phyloP scores from a whole-genome alignment of 2,888 invertebrate species.

The Apotomis betuletana region DNA sequence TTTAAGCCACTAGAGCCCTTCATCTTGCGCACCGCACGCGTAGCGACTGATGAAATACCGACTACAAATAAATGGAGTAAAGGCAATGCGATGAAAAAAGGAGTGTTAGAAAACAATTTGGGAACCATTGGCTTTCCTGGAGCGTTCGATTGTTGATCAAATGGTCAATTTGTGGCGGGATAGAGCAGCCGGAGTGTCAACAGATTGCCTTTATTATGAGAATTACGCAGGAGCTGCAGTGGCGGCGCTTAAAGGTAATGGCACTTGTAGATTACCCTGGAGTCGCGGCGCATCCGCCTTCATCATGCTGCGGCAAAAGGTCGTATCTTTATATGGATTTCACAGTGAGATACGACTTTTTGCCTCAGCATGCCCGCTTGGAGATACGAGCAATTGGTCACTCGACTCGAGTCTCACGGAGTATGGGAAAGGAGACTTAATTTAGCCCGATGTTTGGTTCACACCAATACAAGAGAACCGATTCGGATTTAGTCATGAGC shows the following conservation, averaged over 20 bases:
- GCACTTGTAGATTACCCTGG: constrained; percentile 66
- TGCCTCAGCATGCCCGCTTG: constrained; percentile 41
- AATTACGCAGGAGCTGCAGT: constrained; percentile 58
- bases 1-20: too few species aligned
- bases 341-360: too few species aligned
- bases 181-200: constrained; percentile 52
- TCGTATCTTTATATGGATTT: too few species aligned
- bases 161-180: constrained; percentile 47
- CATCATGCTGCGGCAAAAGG: too few species aligned
- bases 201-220: constrained; percentile 65
- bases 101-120: too few species aligned
- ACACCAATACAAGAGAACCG: constrained; percentile 29
- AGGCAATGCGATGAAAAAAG: too few species aligned
- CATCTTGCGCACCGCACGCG: too few species aligned
- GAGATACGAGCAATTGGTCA: constrained; percentile 64
- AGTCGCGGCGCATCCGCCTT: constrained; percentile 64
- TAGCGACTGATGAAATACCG: too few species aligned
- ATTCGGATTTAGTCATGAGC: not conserved
- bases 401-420: constrained; percentile 63
- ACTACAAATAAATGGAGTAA: too few species aligned
- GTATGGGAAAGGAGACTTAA: constrained; percentile 59
- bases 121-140: not conserved
- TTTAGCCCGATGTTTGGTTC: constrained; percentile 50
- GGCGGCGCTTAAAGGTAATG: constrained; percentile 63
- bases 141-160: constrained; percentile 38